A percentile compares a stretch with the other conserved stretches of the same genome.
Conservation (phyloP, 2,113 vertebrate genomes). For the Psammodynastes pulverulentus region DNA sequence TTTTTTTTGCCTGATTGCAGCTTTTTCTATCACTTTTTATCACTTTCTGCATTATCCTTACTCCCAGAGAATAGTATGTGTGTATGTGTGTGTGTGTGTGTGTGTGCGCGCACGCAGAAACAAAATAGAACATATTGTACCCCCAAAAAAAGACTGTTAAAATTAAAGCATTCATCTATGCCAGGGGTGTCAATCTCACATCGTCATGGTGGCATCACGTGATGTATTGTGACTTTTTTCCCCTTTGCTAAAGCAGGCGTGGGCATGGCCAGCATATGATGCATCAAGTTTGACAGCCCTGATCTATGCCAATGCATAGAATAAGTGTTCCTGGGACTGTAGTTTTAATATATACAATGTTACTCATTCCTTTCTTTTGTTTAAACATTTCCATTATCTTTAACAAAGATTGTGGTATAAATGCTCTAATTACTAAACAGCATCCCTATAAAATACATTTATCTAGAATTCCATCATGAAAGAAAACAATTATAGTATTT, state of each 20-base stretch:
- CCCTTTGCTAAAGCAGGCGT: too few relatives aligned
- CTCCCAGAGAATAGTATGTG: background rate
- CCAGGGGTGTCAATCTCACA: too few relatives aligned
- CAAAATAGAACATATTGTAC: background rate
- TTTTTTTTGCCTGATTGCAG: background rate
- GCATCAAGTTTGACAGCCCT: too few relatives aligned
- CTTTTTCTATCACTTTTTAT: background rate
- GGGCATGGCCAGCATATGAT: too few relatives aligned
- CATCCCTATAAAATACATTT: background rate
- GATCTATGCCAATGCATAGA: background rate
- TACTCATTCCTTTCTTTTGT: background rate
- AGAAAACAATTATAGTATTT: background rate
- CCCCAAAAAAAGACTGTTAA: background rate
- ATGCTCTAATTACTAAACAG: background rate
- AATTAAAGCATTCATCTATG: background rate
- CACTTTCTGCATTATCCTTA: background rate
- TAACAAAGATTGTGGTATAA: background rate
- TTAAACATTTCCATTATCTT: background rate
- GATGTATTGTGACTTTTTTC: too few relatives aligned
- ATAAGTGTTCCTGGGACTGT: background rate
- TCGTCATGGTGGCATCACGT: too few relatives aligned
- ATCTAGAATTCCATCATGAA: background rate
- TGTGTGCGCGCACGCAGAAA: too few relatives aligned
- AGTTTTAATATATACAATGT: background rate
- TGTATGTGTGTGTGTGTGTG: background rate